Evolutionary conservation across 2,888 invertebrate genomes (phyloP).

Genomic region (Sesia apiformis): DNA sequence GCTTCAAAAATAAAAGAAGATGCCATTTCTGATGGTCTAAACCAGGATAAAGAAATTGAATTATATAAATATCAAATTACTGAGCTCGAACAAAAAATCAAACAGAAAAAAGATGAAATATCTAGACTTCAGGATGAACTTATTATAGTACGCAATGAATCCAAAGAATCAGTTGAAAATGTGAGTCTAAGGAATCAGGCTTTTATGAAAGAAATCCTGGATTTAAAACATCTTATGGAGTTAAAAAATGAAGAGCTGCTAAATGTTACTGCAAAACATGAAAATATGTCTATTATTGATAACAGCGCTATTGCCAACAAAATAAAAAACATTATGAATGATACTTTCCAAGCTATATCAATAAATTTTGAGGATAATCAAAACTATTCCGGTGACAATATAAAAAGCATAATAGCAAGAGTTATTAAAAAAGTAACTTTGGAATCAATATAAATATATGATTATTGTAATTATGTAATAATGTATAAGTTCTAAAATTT

Average conservation of each 20-base stretch:
- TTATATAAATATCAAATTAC: conserved; percentile 18
- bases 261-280: conserved; percentile 11
- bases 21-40: not conserved
- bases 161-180: conserved; percentile 2
- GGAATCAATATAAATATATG: conserved; percentile 8
- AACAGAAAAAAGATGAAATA: conserved; percentile 28
- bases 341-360: conserved; percentile 47
- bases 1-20: conserved; percentile 4
- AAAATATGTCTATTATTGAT: conserved; percentile 9
- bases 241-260: conserved; percentile 18
- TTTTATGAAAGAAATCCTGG: conserved; percentile 16
- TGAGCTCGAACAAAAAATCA: conserved; percentile 20
- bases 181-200: not conserved
- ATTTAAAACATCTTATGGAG: conserved; percentile 20
- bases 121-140: conserved; percentile 26
- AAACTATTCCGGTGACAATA: conserved; percentile 35
- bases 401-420: conserved; percentile 42
- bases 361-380: conserved; percentile 36
- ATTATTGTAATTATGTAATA: not conserved
- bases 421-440: conserved; percentile 54
- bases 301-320: conserved; percentile 21
- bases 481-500: no score
- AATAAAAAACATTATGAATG: conserved; percentile 56
- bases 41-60: conserved; percentile 8
- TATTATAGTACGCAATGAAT: conserved; percentile 16